Base-by-base conservation (phyloP, 2,797 vertebrate genomes). In the Mallotus villosus region DNA sequence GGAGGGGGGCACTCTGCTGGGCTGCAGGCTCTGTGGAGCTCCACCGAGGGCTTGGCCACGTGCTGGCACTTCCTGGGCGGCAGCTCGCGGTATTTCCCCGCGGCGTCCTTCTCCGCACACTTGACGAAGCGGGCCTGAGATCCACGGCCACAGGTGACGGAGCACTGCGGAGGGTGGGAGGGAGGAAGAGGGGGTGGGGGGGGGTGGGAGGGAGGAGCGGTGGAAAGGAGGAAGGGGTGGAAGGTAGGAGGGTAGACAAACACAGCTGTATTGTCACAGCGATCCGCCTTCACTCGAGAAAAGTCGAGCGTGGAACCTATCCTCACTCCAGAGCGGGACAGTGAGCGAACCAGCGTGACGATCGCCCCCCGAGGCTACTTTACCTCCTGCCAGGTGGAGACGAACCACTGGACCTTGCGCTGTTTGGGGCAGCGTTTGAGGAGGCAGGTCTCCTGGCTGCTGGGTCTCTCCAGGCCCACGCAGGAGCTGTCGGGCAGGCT, bases 371-470 rank as follows among this genome's bases (percentile, higher is more conserved):
- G 29, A 2, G 24, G 49, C 16, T 3, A 25, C 6, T 41, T 14
- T 80, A 95, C 95, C 94, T 95, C 90, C 72, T 94, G 93, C 96
- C 96, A 97, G 1, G 91, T 88, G 0, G 95, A 95, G 81, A 95
- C 86, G 34, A 95, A 90, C 96, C 96, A 97, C 85, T 97, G 95
- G 67, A 94, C 87, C 78, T 94, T 95, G 75, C 84, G 93, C 55
- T 91, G 92, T 80, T 94, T 95, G 79, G 86, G 91, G 85, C 96
- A 97, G 68, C 93, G 94, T 79, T 91, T 94, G 57, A 93, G 72
- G 74, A 94, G 84, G 76, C 96, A 97, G 72, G 88, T 82, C 73
- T 95, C 95, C 21, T 96, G 95, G 55, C 84, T 83, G 79, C 85
- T 78, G 55, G 96, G 95, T 84, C 92, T 96, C 41, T 86, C 87